Base-by-base conservation (phyloP, 2,797 vertebrate genomes). In the Kryptopterus vitreolus region DNA sequence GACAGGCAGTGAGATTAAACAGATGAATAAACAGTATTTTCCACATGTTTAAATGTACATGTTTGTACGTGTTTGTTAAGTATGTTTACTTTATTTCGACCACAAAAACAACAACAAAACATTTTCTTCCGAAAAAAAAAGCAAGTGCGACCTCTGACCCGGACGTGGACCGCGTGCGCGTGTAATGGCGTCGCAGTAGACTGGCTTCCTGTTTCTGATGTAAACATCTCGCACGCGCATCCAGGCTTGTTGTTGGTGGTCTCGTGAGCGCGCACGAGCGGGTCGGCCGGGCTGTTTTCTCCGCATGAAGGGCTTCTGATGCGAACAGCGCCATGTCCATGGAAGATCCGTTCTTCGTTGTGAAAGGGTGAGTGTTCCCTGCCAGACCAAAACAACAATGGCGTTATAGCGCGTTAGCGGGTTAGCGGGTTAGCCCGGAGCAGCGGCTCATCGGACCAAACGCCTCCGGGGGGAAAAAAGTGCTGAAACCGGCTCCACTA, bases 271-370 rank as follows among this genome's bases (percentile, higher is more conserved):
- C 65, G 31, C 57, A 43, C 10, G 52, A 58, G 26, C 31, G 68
- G 38, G 46, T 20, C 68, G 35, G 72, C 38, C 58, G 29, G 12
- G 33, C 31, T 59, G 88, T 83, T 74, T 79, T 74, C 55, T 69
- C 59, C 20, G 12, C 18, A 59, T 69, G 63, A 12, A 43, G 16
- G 48, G 48, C 50, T 72, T 76, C 76, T 79, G 77, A 53, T 82
- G 85, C 86, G 71, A 86, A 87, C 62, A 83, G 68, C 84, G 93
- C 78, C 85, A 97, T 97, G 97, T 97, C 97, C 55, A 97, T 98
- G 97, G 97, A 98, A 93, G 97, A 99, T 84, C 97, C 97, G 87
- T 99, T 99, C 90, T 99, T 99, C 91, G 97, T 98, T 84, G 97
- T 98, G 81, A 98, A 97, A 91, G 96, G 97, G 97, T 98, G 87